phyloP scores from a whole-genome alignment of 2,113 vertebrate species.

The Orthonyx spaldingii region DNA sequence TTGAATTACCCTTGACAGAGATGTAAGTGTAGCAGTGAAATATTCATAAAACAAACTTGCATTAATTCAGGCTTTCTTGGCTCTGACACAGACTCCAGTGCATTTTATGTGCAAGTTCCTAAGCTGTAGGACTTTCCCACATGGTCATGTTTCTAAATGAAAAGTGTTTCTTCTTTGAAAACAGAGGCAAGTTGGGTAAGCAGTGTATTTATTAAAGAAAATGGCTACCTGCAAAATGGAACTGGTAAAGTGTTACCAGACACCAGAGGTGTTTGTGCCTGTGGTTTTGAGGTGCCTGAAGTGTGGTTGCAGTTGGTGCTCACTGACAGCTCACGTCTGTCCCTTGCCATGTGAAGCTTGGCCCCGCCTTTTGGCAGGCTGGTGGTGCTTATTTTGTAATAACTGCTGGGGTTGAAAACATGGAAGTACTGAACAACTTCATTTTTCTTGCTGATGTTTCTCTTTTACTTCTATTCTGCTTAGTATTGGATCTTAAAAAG shows the following conservation, averaged over 20 bases:
- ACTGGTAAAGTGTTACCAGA: neutral
- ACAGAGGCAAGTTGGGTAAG: neutral
- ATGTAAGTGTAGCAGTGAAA: neutral
- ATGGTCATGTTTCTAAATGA: neutral
- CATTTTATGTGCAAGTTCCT: neutral
- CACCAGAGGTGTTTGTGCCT: neutral
- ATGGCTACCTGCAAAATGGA: neutral
- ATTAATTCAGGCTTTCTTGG: slow-evolving; percentile 1
- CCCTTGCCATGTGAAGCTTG: neutral
- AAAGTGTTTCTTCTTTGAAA: neutral
- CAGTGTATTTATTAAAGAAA: neutral
- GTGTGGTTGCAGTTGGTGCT: neutral
- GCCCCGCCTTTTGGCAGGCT: neutral
- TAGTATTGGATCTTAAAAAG: neutral
- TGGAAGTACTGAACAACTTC: neutral
- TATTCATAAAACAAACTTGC: neutral
- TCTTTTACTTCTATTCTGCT: neutral
- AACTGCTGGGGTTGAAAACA: neutral
- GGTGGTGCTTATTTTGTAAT: neutral
- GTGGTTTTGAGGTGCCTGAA: neutral
- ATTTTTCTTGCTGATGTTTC: neutral
- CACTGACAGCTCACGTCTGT: neutral
- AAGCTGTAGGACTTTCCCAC: neutral
- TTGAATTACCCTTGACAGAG: neutral
- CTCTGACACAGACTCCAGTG: neutral